Evolutionary conservation across 2,888 invertebrate species (phyloP), one percentile per base, ranked within the genome.

Genomic region (Sinodicranocentrus sp.): DNA sequence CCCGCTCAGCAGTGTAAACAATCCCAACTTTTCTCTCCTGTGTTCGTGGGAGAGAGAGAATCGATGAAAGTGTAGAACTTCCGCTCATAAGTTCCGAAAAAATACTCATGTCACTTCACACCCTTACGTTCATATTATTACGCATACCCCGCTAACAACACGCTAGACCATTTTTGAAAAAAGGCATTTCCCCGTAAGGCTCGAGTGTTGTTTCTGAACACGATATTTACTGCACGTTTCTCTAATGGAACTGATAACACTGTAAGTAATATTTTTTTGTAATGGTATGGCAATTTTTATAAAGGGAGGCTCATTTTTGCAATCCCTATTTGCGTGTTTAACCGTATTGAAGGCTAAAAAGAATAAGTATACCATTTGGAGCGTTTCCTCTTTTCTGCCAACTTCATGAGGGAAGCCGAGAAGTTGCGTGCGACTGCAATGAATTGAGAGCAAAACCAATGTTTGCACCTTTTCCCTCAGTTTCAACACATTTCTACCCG

Each of bases 51-150:
- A 67, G 54, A 21, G 67, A 67, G 54, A 52, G 71, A 71, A 57
- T 71, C 63, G 48, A 76, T 67, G 65, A 54, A 67, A 76, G 59
- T 57, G 54, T 25, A 26, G 52, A 52, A 61, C 67, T 76, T 76
- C 76, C 76, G 67, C 26, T 17, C 39, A 26, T 52, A 59, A 57
- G 43, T 57, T 57, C 54, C 57, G 19, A 33, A 76, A 70, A 76
- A 76, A 26, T 39, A 44, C 48, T 52, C 23, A 52, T 75, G 63
- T 75, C 52, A 63, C 21, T 75, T 75, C 63, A 65, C 75, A 75
- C 63, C 65, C 75, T 52, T 48, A 15, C 13, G 17, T 63, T 48
- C 21, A 19, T 39, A 44, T 61, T n/a, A 17, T 54, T 28, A 71
- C 21, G 25, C 71, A 26, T 17, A 48, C 19, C 17, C 33, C 52